A percentile compares a stretch with the other conserved stretches of the same genome.
Evolutionary conservation across 2,888 invertebrate species (phyloP).

Genomic region (Octodonta nipae): DNA sequence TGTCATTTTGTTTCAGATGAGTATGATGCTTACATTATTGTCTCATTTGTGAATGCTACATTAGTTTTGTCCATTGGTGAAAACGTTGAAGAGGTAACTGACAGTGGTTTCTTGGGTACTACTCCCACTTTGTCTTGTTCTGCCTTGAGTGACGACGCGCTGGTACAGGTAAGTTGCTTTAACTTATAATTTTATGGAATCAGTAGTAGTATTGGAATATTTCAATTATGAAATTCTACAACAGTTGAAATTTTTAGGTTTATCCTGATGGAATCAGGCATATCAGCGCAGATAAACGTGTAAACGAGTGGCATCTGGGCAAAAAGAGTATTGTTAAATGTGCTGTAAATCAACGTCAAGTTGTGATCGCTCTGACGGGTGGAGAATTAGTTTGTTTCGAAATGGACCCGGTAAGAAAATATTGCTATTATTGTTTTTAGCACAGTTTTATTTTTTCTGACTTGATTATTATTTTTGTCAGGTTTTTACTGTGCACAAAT

Average conservation of each 20-base stretch:
- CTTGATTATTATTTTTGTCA: too few relatives aligned
- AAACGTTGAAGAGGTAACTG: conserved; percentile 99
- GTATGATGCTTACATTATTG: conserved; percentile 98
- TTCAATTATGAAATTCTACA: conserved; percentile 4
- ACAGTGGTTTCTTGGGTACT: conserved; percentile 96
- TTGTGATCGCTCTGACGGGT: conserved; percentile 92
- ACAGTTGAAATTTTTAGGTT: conserved; percentile 40
- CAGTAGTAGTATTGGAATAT: too few relatives aligned
- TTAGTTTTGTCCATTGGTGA: conserved; percentile 97
- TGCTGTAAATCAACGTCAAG: conserved; percentile 96
- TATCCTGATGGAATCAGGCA: conserved; percentile 98
- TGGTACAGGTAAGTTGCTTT: conserved; percentile 67
- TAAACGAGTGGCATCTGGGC: conserved; percentile 98
- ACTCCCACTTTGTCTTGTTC: conserved; percentile 98
- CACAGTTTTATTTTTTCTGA: too few relatives aligned
- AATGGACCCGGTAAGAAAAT: conserved; percentile 85
- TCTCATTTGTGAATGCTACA: conserved; percentile 97
- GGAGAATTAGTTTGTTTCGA: conserved; percentile 98
- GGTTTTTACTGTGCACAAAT: too few relatives aligned
- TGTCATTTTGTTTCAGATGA: conserved; percentile 73
- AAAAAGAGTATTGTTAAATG: conserved; percentile 95
- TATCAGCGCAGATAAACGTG: conserved; percentile 92
- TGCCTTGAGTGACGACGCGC: conserved; percentile 90
- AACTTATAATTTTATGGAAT: too few relatives aligned
- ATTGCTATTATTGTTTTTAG: conserved; percentile 4